phyloP scores from a whole-genome alignment of 2,113 vertebrate genomes.

The Cyrtonyx montezumae region DNA sequence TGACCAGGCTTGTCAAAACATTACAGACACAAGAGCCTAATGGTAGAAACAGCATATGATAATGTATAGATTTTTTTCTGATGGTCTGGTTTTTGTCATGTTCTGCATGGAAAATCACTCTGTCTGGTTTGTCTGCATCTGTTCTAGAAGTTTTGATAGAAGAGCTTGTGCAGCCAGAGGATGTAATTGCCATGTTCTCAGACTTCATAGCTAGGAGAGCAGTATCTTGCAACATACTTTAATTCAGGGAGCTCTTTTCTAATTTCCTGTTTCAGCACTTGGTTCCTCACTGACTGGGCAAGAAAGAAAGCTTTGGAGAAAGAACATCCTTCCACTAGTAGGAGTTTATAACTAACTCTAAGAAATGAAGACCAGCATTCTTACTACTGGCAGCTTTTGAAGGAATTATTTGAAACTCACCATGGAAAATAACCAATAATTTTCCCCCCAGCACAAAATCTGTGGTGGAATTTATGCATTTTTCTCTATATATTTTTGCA shows the following conservation, averaged over 20 bases:
- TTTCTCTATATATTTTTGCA: neutral
- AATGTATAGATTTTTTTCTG: neutral
- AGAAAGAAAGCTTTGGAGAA: neutral
- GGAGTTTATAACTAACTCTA: neutral
- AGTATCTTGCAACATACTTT: neutral
- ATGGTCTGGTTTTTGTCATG: neutral
- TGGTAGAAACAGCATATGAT: neutral
- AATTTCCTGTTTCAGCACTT: slow-evolving; percentile 37
- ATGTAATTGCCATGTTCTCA: neutral
- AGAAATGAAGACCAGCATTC: neutral
- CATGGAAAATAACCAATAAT: neutral
- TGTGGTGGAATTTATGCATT: neutral
- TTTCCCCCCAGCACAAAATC: neutral
- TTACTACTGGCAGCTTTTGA: neutral
- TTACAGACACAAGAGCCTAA: neutral
- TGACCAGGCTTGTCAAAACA: neutral
- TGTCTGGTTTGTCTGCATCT: neutral
- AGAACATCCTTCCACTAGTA: neutral
- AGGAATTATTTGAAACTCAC: neutral
- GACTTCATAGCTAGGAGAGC: neutral
- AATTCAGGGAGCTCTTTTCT: neutral
- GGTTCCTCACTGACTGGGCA: neutral
- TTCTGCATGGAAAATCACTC: neutral
- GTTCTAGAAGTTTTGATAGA: neutral
- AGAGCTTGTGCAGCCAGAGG: neutral